These are phyloP conservation scores for Caradrina kadenii DNA, from an alignment of 2,888 invertebrate genomes.

Conservation along the genomic window DNA sequence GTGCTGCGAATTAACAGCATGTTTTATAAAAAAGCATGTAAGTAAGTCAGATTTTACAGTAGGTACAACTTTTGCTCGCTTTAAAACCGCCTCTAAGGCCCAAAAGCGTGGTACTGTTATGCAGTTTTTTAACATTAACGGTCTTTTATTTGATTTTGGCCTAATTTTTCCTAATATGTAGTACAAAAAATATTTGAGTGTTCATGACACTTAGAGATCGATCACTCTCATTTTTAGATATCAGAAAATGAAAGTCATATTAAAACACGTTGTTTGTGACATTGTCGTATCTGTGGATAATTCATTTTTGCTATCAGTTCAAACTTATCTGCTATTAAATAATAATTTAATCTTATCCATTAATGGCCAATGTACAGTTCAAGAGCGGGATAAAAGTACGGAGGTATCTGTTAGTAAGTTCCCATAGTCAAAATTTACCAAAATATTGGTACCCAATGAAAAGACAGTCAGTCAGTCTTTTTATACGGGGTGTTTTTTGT, in stretches of 20 bases:
- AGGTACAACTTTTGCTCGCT: too few species aligned
- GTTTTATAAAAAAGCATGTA: not conserved
- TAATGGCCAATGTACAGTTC: slow-evolving; percentile 6
- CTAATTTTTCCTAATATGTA: not conserved
- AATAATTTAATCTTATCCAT: slow-evolving; percentile 36
- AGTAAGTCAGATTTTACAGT: not conserved
- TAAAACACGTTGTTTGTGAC: slow-evolving; percentile 6
- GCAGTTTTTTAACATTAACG: too few species aligned
- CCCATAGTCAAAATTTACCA: too few species aligned
- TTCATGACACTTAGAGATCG: not conserved
- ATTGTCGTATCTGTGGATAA: slow-evolving; percentile 28
- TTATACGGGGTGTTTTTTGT: too few species aligned
- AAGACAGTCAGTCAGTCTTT: too few species aligned
- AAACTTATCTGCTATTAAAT: slow-evolving; percentile 25
- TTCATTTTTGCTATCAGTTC: slow-evolving; percentile 12
- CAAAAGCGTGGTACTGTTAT: not conserved
- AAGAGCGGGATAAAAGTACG: not conserved
- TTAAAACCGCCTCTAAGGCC: too few species aligned
- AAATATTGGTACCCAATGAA: too few species aligned
- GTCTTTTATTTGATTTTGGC: not conserved
- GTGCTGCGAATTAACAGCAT: not conserved
- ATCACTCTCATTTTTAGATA: not conserved
- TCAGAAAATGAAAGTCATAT: not conserved
- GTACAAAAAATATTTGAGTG: too few species aligned
- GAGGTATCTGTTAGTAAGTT: not conserved